Conservation (phyloP, 2,797 vertebrate species). For the Argya squamiceps region DNA sequence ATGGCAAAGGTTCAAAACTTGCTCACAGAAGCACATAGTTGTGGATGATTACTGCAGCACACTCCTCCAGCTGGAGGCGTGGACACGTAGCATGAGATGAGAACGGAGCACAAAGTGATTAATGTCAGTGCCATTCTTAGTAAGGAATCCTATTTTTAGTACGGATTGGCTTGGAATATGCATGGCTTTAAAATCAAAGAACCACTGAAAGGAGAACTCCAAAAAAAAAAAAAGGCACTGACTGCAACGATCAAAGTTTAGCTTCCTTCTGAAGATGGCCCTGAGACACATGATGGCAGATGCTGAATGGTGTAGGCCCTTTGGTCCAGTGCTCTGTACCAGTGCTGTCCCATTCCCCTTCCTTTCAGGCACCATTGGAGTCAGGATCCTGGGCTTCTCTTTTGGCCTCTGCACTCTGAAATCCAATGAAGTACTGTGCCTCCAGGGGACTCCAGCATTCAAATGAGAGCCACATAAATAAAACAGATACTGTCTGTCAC, state of each 20-base stretch:
- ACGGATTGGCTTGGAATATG: background rate
- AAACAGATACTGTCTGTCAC: background rate
- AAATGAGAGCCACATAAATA: background rate
- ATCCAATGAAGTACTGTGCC: background rate
- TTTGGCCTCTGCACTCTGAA: background rate
- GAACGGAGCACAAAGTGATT: background rate
- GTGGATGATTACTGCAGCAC: slow-evolving; percentile 44
- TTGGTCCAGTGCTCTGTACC: background rate
- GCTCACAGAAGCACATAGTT: slow-evolving; percentile 56
- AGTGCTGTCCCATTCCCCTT: background rate
- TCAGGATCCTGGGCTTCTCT: background rate
- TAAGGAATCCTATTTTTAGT: slow-evolving; percentile 66
- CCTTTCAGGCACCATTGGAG: background rate
- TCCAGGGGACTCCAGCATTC: background rate
- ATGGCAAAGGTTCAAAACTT: slow-evolving; percentile 64
- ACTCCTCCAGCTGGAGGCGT: slow-evolving; percentile 34
- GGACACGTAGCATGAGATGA: background rate
- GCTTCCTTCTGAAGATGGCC: background rate
- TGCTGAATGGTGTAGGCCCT: accelerated
- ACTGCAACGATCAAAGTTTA: background rate
- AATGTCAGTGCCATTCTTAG: slow-evolving; percentile 58
- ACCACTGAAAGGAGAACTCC: background rate
- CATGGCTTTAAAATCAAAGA: slow-evolving; percentile 15
- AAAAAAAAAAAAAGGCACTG: background rate
- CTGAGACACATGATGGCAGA: background rate